Evolutionary conservation across 2,888 invertebrate species (phyloP), one percentile per base, ranked within the genome.

Genomic region (Aradus depressus): DNA sequence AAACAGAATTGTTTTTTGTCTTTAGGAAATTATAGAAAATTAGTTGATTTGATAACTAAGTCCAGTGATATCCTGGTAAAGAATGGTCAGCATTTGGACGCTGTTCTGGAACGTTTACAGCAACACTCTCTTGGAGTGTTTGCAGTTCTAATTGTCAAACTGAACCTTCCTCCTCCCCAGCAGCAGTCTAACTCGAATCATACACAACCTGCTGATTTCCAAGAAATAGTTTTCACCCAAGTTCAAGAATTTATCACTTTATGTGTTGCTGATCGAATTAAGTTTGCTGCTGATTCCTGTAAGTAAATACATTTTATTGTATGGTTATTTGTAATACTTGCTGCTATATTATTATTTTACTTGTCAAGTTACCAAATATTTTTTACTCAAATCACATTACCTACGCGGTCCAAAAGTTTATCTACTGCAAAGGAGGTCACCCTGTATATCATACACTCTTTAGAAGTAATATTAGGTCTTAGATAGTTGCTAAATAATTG

Each of bases 121-220:
- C 87, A 91, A 64, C 91, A 95, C 70, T 90, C 92, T 6, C 70
- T 93, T 52, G 93, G 91, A 43, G 82, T 91, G 48, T 70, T 93
- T 34, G 87, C 86, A 52, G 87, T 95, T 25, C 71, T 95, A 59
- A 81, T 81, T 62, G 87, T 85, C 2, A 85, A 86, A 68, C 80
- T 84, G 64, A 77, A 79, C 48, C 67, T 77, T 53, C 74, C 79
- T 16, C 54, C 57, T 14, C 50, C 58, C 18, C 22, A 52, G 14
- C 37, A 43, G 8, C 45, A 44, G n/a, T 34, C 54, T 21, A 38
- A 42, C 31, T 16, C 39, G n/a, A 44, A 34, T n/a, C 50, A 50
- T 48, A 38, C 56, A 12, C 54, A 58, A 12, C 42, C 56, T 35
- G 54, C 55, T 2, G 62, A 64, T 32, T 62, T 64, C 41, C 61